Evolutionary conservation across 2,888 invertebrate genomes (phyloP).

Genomic region (Papilio gigon): DNA sequence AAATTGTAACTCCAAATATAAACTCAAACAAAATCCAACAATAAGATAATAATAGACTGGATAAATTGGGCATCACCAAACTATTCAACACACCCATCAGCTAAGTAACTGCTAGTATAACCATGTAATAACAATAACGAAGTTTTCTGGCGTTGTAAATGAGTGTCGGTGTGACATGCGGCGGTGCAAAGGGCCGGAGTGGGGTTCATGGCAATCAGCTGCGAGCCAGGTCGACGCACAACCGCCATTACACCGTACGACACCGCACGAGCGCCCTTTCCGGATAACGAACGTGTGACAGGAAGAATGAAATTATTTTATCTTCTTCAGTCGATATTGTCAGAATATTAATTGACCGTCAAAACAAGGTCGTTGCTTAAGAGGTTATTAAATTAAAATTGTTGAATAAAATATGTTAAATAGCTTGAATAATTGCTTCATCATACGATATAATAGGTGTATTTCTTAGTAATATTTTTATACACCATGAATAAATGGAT

Average conservation of each 20-base stretch:
- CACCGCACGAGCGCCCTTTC: conserved; percentile 23
- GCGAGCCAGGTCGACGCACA: conserved; percentile 24
- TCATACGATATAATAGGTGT: background rate
- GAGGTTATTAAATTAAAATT: conserved; percentile 12
- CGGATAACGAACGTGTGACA: conserved; percentile 31
- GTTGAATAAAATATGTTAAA: conserved; percentile 7
- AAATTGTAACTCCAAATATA: too few species aligned
- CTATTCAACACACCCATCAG: too few species aligned
- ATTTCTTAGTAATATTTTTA: background rate
- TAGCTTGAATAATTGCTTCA: conserved; percentile 1
- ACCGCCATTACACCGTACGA: conserved; percentile 29
- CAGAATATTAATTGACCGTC: conserved; percentile 29
- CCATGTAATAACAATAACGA: background rate
- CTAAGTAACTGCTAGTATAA: too few species aligned
- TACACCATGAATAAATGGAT: background rate
- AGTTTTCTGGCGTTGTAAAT: background rate
- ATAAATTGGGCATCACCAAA: too few species aligned
- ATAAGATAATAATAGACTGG: too few species aligned
- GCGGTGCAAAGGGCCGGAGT: background rate
- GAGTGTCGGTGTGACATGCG: conserved; percentile 9
- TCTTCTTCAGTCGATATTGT: conserved; percentile 5
- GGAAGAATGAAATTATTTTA: conserved; percentile 29
- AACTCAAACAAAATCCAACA: too few species aligned
- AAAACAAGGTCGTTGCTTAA: conserved; percentile 27
- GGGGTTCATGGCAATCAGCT: conserved; percentile 36